phyloP scores from a whole-genome alignment of 2,888 invertebrate genomes.

The Ceriagrion tenellum region DNA sequence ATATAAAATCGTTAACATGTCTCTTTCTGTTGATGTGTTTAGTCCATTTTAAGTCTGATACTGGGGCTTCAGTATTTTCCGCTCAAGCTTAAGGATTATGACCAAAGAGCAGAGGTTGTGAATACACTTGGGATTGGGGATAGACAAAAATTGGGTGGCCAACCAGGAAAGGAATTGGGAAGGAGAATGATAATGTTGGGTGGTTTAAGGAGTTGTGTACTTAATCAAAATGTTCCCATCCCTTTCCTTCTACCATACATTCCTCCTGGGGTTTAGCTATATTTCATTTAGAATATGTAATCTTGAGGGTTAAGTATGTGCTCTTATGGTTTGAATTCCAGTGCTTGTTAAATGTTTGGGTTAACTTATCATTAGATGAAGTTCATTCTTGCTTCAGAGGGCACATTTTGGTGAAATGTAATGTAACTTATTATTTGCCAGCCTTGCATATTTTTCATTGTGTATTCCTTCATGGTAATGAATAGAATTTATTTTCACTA shows the following conservation, averaged over 20 bases:
- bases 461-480: neutral
- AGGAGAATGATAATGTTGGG: neutral
- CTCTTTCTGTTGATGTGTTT: neutral
- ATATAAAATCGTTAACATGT: neutral
- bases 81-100: neutral
- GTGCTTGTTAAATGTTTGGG: neutral
- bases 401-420: neutral
- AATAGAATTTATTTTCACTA: conserved; percentile 47
- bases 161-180: neutral
- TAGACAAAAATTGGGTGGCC: neutral
- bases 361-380: conserved; percentile 7
- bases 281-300: neutral
- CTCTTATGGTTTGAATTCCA: neutral
- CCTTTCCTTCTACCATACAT: neutral
- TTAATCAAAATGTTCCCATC: neutral
- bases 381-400: neutral
- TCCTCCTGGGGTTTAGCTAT: neutral
- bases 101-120: neutral
- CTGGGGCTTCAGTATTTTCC: neutral
- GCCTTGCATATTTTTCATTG: neutral
- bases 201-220: neutral
- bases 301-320: neutral
- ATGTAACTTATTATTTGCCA: neutral
- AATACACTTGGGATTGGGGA: neutral
- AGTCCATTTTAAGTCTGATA: neutral